These are phyloP conservation scores for Elachura formosa DNA, from an alignment of 2,113 vertebrate genomes.

Conservation along the genomic window DNA sequence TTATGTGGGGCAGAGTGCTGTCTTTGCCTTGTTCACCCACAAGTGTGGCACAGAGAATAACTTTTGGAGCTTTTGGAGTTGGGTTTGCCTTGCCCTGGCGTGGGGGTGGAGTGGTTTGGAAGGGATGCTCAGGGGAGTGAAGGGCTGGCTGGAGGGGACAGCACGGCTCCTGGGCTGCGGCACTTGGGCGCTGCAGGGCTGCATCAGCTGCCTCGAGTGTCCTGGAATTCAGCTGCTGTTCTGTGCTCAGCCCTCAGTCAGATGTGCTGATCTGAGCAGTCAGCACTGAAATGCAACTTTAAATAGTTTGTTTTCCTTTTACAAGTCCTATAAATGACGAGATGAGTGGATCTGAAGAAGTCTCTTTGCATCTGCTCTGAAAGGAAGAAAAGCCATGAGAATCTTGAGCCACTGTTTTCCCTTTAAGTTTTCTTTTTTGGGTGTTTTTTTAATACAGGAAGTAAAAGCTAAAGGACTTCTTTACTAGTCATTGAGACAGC, in stretches of 20 bases:
- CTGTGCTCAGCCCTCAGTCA: fast-evolving
- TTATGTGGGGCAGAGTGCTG: background rate
- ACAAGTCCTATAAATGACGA: background rate
- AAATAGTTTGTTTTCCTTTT: background rate
- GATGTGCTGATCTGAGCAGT: background rate
- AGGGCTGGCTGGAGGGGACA: background rate
- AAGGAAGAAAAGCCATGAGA: background rate
- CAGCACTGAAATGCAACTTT: background rate
- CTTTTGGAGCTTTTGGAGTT: background rate
- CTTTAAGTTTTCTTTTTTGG: background rate
- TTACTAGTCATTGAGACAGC: background rate
- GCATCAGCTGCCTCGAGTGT: background rate
- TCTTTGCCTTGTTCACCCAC: background rate
- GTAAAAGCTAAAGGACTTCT: background rate
- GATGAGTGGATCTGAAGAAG: background rate
- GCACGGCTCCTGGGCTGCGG: background rate
- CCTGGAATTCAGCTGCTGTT: background rate
- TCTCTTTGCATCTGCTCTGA: background rate
- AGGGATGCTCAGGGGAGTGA: fast-evolving
- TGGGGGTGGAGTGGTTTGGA: fast-evolving
- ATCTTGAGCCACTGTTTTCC: background rate
- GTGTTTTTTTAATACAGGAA: background rate
- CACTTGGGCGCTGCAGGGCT: background rate
- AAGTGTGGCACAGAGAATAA: background rate
- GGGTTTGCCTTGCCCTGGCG: background rate